Base-by-base conservation (phyloP, 2,888 invertebrate genomes). In the Heteromyza rotundicornis region DNA sequence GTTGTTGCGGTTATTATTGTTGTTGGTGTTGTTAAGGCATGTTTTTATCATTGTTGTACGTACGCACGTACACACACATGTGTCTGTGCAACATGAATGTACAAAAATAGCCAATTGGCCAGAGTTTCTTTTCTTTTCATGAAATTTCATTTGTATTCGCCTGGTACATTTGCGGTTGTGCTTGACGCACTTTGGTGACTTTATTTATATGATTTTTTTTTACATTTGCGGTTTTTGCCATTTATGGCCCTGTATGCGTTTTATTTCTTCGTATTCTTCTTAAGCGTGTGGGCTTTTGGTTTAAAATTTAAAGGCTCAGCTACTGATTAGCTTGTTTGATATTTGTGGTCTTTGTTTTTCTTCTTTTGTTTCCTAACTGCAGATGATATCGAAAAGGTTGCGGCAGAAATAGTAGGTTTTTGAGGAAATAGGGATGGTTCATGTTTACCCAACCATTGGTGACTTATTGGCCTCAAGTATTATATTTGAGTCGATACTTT, bases 41-140 rank as follows among this genome's bases (percentile, higher is more conserved):
- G 14, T 27, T 27, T 27, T 27, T 27, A 10, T 27, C 5, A 27
- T 27, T 10, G 10, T 27, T 27, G 27, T 7, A 27, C 10, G 10
- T 27, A 27, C 27, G 10, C 27, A 27, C 27, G 10, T 27, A 10
- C 27, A 27, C 27, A 10, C 61, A 49, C 64, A 65, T 64, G 64
- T 62, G 61, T 63, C 23, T 14, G 63, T 59, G 36, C 55, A 32
- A 32, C 5, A 32, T 32, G 32, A 8, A 32, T 32, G 32, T 12
- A 32, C 5, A 32, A 32, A 32, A 32, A 32, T n/a, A n/a, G n/a
- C n/a, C n/a, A n/a, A n/a, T n/a, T n/a, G n/a, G n/a, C n/a, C n/a
- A n/a, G n/a, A n/a, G n/a, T n/a, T n/a, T n/a, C n/a, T n/a, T n/a
- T n/a, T n/a, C n/a, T n/a, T n/a, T n/a, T n/a, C n/a, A n/a, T n/a